Evolutionary conservation across 2,797 vertebrate genomes (phyloP), one percentile per base, ranked within the genome.

Genomic region (Rallus crepitans): DNA sequence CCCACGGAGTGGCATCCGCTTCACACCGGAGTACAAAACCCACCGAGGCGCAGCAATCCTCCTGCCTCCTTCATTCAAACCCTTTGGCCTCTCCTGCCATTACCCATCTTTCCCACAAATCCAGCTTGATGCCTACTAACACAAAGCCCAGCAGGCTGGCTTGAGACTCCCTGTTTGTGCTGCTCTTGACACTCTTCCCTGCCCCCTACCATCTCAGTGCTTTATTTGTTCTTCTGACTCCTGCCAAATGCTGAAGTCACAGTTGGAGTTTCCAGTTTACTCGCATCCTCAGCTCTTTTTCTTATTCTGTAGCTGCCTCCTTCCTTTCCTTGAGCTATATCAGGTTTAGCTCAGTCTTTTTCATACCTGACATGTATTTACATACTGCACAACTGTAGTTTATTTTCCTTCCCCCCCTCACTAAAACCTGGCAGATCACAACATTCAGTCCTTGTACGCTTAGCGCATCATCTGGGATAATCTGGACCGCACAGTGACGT

Each of bases 221-320:
- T 96, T 94, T 86, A 79, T 82, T 95, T 91, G 84, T 77, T 80
- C 85, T 78, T 47, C 82, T 28, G 52, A 40, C 50, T 80, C 35
- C 71, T 85, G 95, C 96, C 96, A 93, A 90, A 80, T 30, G 48
- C 87, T 94, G 95, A 95, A 91, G 90, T 96, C 84, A 94, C 30
- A 75, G 91, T 52, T 86, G 48, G 64, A 87, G 48, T 73, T 86
- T 64, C 71, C 82, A 56, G 89, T 81, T 90, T 63, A 75, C 68
- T 91, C 35, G 7, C n/a, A 88, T 23, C 68, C 50, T 68, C 45
- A 40, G 24, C 63, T 82, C 40, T 50, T 87, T 76, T 52, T 61
- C 55, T 65, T 89, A 71, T 59, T 76, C 48, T 42, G 35, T 15
- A 65, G 72, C 61, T 48, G 39, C 37, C 50, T 75, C 12, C 56